These are phyloP conservation scores for Takifugu rubripes DNA, from an alignment of 2,797 vertebrate species.

Conservation along the genomic window DNA sequence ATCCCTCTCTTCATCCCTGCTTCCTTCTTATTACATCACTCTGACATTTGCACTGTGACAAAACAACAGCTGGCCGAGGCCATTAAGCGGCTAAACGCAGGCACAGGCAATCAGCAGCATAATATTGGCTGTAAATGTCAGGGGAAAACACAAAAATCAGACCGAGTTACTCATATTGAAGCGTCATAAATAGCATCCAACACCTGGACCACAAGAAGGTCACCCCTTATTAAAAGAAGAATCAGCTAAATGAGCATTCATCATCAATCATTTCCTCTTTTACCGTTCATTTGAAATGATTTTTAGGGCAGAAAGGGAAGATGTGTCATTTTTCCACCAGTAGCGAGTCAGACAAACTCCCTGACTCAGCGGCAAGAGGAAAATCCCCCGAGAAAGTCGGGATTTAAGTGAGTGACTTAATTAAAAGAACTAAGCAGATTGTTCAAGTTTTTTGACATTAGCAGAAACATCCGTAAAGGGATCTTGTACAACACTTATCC, in stretches of 20 bases:
- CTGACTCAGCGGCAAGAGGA: background rate
- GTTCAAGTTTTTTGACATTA: conserved; percentile 30
- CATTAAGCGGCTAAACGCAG: conserved; percentile 46
- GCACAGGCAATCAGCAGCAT: conserved; percentile 10
- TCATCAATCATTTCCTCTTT: background rate
- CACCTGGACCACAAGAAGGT: background rate
- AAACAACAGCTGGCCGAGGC: conserved; percentile 60
- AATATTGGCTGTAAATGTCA: conserved; percentile 6
- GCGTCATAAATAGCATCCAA: background rate
- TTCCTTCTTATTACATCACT: conserved; percentile 66
- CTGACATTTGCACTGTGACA: conserved; percentile 56
- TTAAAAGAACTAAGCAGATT: conserved; percentile 52
- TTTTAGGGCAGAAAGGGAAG: background rate
- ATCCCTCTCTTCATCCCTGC: conserved; percentile 67
- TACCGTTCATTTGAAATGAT: background rate
- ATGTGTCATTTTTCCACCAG: background rate
- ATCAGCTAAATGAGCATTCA: background rate
- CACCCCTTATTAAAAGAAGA: background rate
- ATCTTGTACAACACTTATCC: conserved; percentile 15
- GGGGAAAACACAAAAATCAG: conserved; percentile 3
- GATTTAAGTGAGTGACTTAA: conserved; percentile 39
- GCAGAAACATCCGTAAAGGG: conserved; percentile 20
- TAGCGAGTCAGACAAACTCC: background rate
- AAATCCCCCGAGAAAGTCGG: background rate
- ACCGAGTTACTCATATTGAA: background rate